Base-by-base conservation (phyloP, 2,888 invertebrate species). In the Pseudanteris insignis region DNA sequence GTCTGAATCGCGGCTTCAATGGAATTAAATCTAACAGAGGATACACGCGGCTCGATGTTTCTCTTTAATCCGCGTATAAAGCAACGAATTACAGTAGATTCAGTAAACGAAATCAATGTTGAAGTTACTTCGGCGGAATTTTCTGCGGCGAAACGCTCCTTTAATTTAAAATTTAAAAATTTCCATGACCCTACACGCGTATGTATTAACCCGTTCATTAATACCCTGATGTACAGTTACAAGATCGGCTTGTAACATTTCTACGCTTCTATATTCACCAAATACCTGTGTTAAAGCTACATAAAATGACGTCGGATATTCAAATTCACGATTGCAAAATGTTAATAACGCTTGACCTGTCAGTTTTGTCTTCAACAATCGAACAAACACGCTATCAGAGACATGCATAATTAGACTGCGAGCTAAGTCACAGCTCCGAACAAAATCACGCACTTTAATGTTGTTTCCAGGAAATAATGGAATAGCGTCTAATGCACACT, bases 61-160 rank as follows among this genome's bases (percentile, higher is more conserved):
- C 54, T 18, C 14, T 18, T 36, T 9, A 54, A 12, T n/a, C 54
- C 54, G 2, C 43, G 44, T 1, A 32, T 3, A 13, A 54, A 44
- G 10, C 33, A 24, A 4, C 2, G 5, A 0, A 28, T 41, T 0
- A 44, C 32, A 1, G 18, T 26, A 12, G 1, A 1, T 24, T 47
- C 8, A 9, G 15, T 26, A 29, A 36, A 8, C 1, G 3, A 5
- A 7, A 4, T n/a, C 2, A 43, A n/a, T 1, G 36, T n/a, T 0
- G 2, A 1, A 0, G 47, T 37, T 1, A 14, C n/a, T 1, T 1
- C 18, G 1, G 2, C 8, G 1, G 1, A 21, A 10, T 43, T 29
- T 29, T 55, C 47, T n/a, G n/a, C 21, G 1, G 1, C 11, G 6
- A 18, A 18, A 6, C 18, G 18, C 8, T 55, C 55, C 9, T 33